A percentile compares a stretch with the other conserved stretches of the same genome.
Evolutionary conservation across 2,888 invertebrate genomes (phyloP).

Genomic region (Aspidiotus rigidus): DNA sequence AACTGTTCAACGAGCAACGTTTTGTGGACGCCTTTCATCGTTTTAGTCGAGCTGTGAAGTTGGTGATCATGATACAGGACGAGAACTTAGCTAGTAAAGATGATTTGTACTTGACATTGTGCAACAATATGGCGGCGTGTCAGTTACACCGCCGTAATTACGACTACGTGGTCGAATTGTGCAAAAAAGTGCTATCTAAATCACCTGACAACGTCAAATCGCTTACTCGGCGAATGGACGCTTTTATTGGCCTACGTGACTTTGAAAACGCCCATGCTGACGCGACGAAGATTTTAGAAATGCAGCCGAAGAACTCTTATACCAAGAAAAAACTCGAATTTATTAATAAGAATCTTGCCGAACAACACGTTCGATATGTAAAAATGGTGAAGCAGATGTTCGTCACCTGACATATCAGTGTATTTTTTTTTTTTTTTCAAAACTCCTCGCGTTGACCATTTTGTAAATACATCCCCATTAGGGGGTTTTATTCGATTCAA

Average conservation of each 20-base stretch:
- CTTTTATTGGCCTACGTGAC: constrained; percentile 50
- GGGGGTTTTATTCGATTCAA: too few species aligned
- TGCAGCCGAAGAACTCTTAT: constrained; percentile 59
- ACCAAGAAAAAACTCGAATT: constrained; percentile 52
- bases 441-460: neutral
- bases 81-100: constrained; percentile 15
- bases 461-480: neutral
- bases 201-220: constrained; percentile 48
- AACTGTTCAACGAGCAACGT: constrained; percentile 55
- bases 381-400: constrained; percentile 49
- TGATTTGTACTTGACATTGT: constrained; percentile 49
- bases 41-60: constrained; percentile 65
- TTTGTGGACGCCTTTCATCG: constrained; percentile 59
- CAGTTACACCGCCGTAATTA: constrained; percentile 60
- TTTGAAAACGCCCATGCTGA: constrained; percentile 57
- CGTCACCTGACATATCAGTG: constrained; percentile 1
- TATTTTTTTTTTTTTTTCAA: neutral
- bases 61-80: constrained; percentile 46
- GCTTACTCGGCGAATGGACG: constrained; percentile 47
- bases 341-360: constrained; percentile 51
- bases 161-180: constrained; percentile 57
- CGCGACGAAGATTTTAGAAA: constrained; percentile 48
- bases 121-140: constrained; percentile 75
- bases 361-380: constrained; percentile 53
- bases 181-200: constrained; percentile 45